Percentiles rank a stretch among this genome's conserved stretches.
Evolutionary conservation across 2,113 vertebrate species (phyloP).

Genomic region (Ochotona princeps): DNA sequence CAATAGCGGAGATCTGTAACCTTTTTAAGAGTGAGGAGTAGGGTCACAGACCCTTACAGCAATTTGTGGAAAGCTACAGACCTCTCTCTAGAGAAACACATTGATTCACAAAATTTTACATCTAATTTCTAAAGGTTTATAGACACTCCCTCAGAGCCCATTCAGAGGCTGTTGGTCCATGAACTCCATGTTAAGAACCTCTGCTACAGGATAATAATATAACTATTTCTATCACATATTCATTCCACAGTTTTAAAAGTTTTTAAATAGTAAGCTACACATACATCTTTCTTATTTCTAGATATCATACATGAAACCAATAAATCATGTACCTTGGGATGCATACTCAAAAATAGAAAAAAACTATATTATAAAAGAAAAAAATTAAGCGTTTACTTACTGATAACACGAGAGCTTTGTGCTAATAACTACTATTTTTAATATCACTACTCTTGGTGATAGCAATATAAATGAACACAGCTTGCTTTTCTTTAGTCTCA

Average conservation of each 20-base stretch:
- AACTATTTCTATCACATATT: slow-evolving; percentile 41
- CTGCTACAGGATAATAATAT: neutral
- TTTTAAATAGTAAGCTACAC: slow-evolving; percentile 1
- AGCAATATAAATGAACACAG: slow-evolving; percentile 18
- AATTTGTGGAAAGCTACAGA: slow-evolving; percentile 36
- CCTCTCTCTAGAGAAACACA: slow-evolving; percentile 37
- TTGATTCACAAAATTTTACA: slow-evolving; percentile 38
- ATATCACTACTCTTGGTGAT: slow-evolving; percentile 38
- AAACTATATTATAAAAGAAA: slow-evolving; percentile 37
- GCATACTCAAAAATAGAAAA: slow-evolving; percentile 52
- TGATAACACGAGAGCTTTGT: slow-evolving; percentile 36
- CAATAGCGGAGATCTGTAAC: slow-evolving; percentile 57
- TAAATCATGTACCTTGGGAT: slow-evolving; percentile 46
- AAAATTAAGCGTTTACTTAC: slow-evolving; percentile 44
- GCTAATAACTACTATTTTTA: slow-evolving; percentile 46
- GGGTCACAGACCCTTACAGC: slow-evolving; percentile 32
- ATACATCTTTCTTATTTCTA: slow-evolving; percentile 39
- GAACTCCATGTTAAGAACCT: slow-evolving; percentile 48
- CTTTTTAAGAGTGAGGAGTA: neutral
- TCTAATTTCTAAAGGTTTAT: slow-evolving; percentile 47
- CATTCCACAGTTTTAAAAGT: neutral
- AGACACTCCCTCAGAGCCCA: slow-evolving; percentile 1
- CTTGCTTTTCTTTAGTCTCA: slow-evolving; percentile 48
- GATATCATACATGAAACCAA: neutral
- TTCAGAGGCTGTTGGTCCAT: slow-evolving; percentile 7